Evolutionary conservation across 2,888 invertebrate species (phyloP).

Genomic region (Tinea pellionella): DNA sequence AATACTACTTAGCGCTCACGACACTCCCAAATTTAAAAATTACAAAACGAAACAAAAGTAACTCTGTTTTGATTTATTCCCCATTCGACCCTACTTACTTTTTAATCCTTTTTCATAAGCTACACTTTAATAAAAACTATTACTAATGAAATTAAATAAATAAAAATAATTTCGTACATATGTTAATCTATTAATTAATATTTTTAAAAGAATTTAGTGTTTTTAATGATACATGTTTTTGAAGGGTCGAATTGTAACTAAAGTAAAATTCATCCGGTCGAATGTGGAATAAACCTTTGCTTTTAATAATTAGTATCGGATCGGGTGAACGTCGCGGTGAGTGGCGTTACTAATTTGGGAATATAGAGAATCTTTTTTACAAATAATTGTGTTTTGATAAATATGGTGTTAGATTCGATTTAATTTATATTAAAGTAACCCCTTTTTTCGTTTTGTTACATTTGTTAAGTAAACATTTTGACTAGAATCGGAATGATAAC

Average conservation of each 20-base stretch:
- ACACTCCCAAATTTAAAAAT: conserved; percentile 49
- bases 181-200: too few species aligned
- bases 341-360: conserved; percentile 63
- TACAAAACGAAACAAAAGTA: conserved; percentile 22
- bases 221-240: too few species aligned
- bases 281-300: conserved; percentile 21
- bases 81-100: background rate
- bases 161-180: too few species aligned
- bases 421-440: conserved; percentile 51
- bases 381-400: conserved; percentile 62
- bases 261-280: background rate
- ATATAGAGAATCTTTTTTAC: conserved; percentile 47
- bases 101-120: too few species aligned
- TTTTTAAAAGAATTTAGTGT: background rate
- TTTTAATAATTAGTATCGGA: conserved; percentile 58
- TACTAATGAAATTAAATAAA: conserved; percentile 21
- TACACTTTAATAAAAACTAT: too few species aligned
- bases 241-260: too few species aligned
- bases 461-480: conserved; percentile 31
- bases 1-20: conserved; percentile 63
- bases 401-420: conserved; percentile 50
- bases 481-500: conserved; percentile 14
- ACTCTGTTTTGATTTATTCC: background rate
- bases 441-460: conserved; percentile 27
- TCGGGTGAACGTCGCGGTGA: conserved; percentile 32